Conservation (phyloP, 2,113 vertebrate genomes). For the Odocoileus hemionus region DNA sequence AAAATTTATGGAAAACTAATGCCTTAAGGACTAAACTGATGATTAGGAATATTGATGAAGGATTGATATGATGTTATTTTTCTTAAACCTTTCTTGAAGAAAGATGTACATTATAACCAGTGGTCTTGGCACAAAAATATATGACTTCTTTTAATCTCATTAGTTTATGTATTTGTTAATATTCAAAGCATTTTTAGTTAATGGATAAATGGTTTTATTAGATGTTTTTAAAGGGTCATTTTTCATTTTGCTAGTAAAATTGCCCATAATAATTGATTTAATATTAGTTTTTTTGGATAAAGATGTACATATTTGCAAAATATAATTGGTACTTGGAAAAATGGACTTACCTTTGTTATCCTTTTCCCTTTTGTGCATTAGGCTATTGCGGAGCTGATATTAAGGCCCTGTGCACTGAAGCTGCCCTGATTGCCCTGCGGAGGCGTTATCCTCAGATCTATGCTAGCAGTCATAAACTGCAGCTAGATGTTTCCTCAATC, state of each 20-base stretch:
- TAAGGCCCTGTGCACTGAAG: slow-evolving; percentile 99
- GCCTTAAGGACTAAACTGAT: neutral
- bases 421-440: slow-evolving; percentile 93
- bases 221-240: neutral
- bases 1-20: slow-evolving; percentile 26
- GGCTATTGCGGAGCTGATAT: slow-evolving; percentile 99
- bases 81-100: neutral
- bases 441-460: slow-evolving; percentile 99
- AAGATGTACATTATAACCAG: neutral
- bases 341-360: slow-evolving; percentile 30
- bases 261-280: neutral
- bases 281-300: neutral
- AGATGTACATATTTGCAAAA: neutral
- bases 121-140: neutral
- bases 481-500: slow-evolving; percentile 93
- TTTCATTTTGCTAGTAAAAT: slow-evolving; percentile 46
- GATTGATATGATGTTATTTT: neutral
- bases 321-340: slow-evolving; percentile 33
- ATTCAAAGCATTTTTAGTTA: slow-evolving; percentile 29
- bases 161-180: slow-evolving; percentile 49
- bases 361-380: slow-evolving; percentile 76
- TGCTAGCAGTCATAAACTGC: slow-evolving; percentile 93
- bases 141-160: neutral
- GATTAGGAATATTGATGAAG: neutral
- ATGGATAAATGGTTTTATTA: slow-evolving; percentile 3